Conservation (phyloP, 2,113 vertebrate genomes). For the Silurus asotus region DNA sequence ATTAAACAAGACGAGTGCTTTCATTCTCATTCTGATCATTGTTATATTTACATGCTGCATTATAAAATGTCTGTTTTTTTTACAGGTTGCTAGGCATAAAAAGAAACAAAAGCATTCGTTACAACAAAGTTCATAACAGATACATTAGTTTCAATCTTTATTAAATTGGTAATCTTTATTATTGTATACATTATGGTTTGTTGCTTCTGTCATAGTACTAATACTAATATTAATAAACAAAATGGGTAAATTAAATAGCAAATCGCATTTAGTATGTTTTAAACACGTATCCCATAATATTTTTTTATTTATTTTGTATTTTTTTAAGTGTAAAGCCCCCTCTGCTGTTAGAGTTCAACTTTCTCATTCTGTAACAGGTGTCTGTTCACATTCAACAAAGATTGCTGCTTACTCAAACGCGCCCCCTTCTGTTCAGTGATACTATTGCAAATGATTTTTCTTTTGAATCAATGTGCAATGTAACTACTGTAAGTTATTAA, state of each 20-base stretch:
- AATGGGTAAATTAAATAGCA: not conserved
- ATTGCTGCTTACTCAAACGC: not conserved
- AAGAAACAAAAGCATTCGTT: not conserved
- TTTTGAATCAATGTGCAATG: not conserved
- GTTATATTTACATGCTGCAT: not conserved
- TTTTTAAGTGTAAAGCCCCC: constrained; percentile 23
- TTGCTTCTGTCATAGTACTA: not conserved
- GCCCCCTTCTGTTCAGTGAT: constrained; percentile 26
- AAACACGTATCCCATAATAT: too few relatives aligned
- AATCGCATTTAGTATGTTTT: not conserved
- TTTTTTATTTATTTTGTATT: too few relatives aligned
- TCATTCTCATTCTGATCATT: not conserved
- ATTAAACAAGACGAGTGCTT: not conserved
- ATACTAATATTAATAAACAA: not conserved
- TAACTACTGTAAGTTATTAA: not conserved
- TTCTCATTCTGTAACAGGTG: constrained; percentile 11
- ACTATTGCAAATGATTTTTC: not conserved
- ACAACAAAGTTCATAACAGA: not conserved
- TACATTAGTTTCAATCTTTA: not conserved
- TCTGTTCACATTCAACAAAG: not conserved
- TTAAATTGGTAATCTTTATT: not conserved
- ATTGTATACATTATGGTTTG: not conserved
- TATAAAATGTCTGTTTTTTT: not conserved
- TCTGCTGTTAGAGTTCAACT: constrained; percentile 35
- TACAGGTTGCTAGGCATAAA: not conserved